These are phyloP conservation scores for Pseudachorutes palmiensis DNA, from an alignment of 1,140 invertebrate species.

Conservation along the genomic window DNA sequence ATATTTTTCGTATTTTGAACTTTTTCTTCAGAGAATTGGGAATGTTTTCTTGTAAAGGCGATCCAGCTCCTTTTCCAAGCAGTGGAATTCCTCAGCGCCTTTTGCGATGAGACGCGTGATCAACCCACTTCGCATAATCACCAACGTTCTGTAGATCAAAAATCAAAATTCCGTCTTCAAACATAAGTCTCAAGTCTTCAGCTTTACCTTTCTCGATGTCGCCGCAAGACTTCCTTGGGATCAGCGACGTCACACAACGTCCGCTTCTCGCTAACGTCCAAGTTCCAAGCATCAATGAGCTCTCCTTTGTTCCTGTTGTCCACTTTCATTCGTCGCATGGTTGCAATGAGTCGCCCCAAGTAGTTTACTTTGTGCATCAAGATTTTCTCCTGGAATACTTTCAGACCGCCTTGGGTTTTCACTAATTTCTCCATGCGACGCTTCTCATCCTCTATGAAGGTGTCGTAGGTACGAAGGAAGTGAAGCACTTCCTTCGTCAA, in stretches of 20 bases:
- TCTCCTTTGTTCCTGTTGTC: constrained; percentile 13
- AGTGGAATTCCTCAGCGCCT: constrained; percentile 23
- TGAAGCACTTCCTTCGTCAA: constrained; percentile 20
- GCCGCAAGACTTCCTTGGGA: background rate
- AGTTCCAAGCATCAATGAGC: constrained; percentile 11
- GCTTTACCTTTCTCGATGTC: background rate
- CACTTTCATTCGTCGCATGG: background rate
- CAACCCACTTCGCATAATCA: constrained; percentile 22
- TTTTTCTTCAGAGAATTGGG: constrained; percentile 15
- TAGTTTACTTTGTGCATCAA: background rate
- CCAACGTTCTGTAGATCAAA: background rate
- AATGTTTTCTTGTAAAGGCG: constrained; percentile 29
- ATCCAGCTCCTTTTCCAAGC: constrained; percentile 32
- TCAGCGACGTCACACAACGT: constrained; percentile 14
- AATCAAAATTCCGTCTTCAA: constrained; percentile 1
- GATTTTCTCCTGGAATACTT: constrained; percentile 16
- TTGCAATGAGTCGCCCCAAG: background rate
- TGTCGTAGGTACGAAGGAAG: constrained; percentile 9
- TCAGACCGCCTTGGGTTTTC: background rate
- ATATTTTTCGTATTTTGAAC: background rate
- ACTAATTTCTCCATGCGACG: background rate
- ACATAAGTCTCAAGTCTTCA: background rate
- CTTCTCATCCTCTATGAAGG: constrained; percentile 8
- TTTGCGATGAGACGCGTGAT: constrained; percentile 26
- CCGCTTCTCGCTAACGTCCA: constrained; percentile 15